Conservation (phyloP, 2,888 invertebrate species). For the Eupithecia dodoneata region DNA sequence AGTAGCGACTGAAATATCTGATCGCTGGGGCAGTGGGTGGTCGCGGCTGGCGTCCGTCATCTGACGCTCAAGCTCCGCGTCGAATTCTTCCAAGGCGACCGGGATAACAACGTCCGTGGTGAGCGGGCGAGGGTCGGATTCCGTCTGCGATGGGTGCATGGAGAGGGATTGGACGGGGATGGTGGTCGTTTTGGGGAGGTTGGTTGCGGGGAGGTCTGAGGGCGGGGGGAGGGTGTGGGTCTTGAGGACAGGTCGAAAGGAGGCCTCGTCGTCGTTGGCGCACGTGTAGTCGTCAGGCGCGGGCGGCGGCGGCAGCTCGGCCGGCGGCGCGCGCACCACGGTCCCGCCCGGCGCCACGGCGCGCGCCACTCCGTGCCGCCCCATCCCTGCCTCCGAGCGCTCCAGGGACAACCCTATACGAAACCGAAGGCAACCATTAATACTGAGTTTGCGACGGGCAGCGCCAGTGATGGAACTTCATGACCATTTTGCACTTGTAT, state of each 20-base stretch:
- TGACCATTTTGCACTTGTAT: slow-evolving; percentile 2
- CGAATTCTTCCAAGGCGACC: slow-evolving; percentile 47
- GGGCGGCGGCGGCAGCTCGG: slow-evolving; percentile 69
- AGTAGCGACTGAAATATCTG: slow-evolving; percentile 69
- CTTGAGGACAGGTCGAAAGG: slow-evolving; percentile 87
- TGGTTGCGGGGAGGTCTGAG: slow-evolving; percentile 59
- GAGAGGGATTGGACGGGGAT: slow-evolving; percentile 65
- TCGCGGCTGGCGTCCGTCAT: slow-evolving; percentile 49
- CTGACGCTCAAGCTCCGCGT: slow-evolving; percentile 45
- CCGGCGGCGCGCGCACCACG: slow-evolving; percentile 74
- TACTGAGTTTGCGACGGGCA: slow-evolving; percentile 13
- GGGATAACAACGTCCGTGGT: slow-evolving; percentile 50
- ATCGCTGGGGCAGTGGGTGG: slow-evolving; percentile 47
- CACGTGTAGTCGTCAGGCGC: slow-evolving; percentile 74
- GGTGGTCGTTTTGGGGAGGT: slow-evolving; percentile 69
- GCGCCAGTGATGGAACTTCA: slow-evolving; percentile 3
- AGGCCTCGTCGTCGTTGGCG: slow-evolving; percentile 86
- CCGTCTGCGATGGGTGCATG: slow-evolving; percentile 31
- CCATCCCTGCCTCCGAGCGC: slow-evolving; percentile 60
- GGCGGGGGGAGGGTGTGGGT: slow-evolving; percentile 69
- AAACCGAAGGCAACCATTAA: slow-evolving; percentile 91
- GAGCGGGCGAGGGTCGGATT: slow-evolving; percentile 42
- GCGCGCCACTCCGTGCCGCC: slow-evolving; percentile 84
- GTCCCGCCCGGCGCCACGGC: slow-evolving; percentile 84
- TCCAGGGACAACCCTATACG: slow-evolving; percentile 86